Percentiles rank a stretch among this genome's conserved stretches.
Evolutionary conservation across 2,888 invertebrate species (phyloP).

Genomic region (Brassicogethes aeneus): DNA sequence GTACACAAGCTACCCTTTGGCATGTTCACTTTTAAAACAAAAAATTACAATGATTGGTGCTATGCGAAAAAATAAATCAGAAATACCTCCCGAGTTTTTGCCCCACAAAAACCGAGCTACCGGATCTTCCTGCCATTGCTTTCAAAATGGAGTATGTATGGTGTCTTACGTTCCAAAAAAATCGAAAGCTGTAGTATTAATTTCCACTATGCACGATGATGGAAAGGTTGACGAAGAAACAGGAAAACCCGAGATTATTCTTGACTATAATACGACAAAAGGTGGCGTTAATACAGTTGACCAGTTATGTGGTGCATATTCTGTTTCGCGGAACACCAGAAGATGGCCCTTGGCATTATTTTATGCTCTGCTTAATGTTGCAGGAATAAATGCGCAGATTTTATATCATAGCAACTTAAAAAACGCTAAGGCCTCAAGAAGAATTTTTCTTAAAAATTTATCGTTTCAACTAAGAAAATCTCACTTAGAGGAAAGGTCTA

Average conservation of each 20-base stretch:
- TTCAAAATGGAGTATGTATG: constrained; percentile 18
- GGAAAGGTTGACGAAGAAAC: constrained; percentile 15
- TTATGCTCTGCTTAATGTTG: constrained; percentile 20
- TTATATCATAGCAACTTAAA: no score
- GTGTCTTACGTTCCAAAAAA: constrained; percentile 8
- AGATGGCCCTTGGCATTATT: constrained; percentile 22
- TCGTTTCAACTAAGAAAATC: no score
- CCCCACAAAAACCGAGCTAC: constrained; percentile 16
- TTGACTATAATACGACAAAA: constrained; percentile 18
- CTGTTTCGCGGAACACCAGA: constrained; percentile 15
- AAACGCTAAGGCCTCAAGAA: no score
- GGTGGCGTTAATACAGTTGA: constrained; percentile 23
- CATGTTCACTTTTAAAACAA: constrained; percentile 13
- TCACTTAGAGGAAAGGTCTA: no score
- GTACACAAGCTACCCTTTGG: no score
- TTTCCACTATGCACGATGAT: constrained; percentile 17
- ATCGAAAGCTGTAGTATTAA: constrained; percentile 16
- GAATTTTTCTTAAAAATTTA: no score
- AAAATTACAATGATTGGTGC: constrained; percentile 21
- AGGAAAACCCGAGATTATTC: constrained; percentile 15
- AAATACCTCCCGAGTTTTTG: constrained; percentile 25
- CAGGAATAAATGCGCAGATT: constrained; percentile 17
- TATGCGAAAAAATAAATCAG: constrained; percentile 23
- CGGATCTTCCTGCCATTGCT: constrained; percentile 21
- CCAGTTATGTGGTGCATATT: constrained; percentile 21